Evolutionary conservation across 2,888 invertebrate genomes (phyloP).

Genomic region (Drosophila kokeensis): DNA sequence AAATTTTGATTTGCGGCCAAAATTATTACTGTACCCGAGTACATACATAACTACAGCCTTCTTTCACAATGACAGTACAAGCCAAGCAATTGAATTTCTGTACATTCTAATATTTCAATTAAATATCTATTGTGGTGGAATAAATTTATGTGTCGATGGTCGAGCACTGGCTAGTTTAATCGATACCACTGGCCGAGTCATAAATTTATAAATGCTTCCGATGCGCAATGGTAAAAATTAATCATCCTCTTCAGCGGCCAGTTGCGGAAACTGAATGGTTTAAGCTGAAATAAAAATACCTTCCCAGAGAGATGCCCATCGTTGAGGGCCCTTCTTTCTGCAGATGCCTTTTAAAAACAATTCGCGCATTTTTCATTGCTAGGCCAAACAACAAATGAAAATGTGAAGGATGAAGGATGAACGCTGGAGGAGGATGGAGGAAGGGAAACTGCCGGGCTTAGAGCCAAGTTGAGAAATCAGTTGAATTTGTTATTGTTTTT

Average conservation of each 20-base stretch:
- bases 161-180: neutral
- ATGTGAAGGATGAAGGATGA: constrained; percentile 5
- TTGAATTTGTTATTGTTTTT: constrained; percentile 70
- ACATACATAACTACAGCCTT: neutral
- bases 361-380: constrained; percentile 64
- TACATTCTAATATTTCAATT: neutral
- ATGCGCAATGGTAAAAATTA: constrained; percentile 6
- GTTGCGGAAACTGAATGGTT: neutral
- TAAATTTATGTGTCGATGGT: neutral
- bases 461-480: constrained; percentile 74
- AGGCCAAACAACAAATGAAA: constrained; percentile 45
- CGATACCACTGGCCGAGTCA: neutral
- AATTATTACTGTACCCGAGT: neutral
- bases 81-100: constrained; percentile 11
- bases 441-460: constrained; percentile 25
- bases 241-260: constrained; percentile 11
- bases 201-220: neutral
- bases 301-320: constrained; percentile 3
- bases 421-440: neutral
- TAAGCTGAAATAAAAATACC: neutral
- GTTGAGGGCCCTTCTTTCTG: constrained; percentile 1
- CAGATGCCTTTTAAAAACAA: constrained; percentile 43
- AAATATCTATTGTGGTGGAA: neutral
- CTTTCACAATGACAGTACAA: neutral
- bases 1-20: constrained; percentile 9